Evolutionary conservation across 2,113 vertebrate genomes (phyloP).

Genomic region (Dromiciops gliroides): DNA sequence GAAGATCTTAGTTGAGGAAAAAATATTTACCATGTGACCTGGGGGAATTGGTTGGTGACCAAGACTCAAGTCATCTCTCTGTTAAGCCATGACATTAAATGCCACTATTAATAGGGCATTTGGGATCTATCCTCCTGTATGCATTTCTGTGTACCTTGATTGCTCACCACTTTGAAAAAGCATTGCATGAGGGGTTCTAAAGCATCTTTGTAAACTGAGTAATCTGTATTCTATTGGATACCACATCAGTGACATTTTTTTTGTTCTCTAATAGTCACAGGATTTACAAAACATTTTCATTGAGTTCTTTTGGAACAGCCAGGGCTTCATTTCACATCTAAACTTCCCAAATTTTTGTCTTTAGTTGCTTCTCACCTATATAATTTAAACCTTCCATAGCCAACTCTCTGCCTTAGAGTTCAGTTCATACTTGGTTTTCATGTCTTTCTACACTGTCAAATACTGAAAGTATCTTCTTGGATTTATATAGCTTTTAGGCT

Average conservation of each 20-base stretch:
- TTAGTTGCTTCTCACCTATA: background rate
- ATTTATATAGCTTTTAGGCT: conserved; percentile 71
- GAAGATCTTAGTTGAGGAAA: conserved; percentile 26
- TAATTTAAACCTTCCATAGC: background rate
- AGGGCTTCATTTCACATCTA: background rate
- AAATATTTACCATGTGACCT: conserved; percentile 17
- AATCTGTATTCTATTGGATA: background rate
- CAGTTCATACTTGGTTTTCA: background rate
- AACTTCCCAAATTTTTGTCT: background rate
- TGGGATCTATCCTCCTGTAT: accelerated
- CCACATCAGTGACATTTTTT: background rate
- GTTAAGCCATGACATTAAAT: background rate
- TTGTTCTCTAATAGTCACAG: background rate
- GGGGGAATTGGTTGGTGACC: conserved; percentile 6
- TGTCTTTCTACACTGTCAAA: background rate
- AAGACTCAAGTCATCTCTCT: background rate
- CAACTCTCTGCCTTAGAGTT: conserved; percentile 18
- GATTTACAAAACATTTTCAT: conserved; percentile 21
- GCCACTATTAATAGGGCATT: background rate
- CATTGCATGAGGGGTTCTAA: background rate
- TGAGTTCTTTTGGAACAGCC: background rate
- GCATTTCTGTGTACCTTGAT: background rate
- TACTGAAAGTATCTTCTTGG: background rate
- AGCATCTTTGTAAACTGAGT: background rate
- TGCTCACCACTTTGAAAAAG: accelerated